Percentiles rank a stretch among this genome's conserved stretches.
phyloP scores from a whole-genome alignment of 2,113 vertebrate species.

The Cyprinodon variegatus region DNA sequence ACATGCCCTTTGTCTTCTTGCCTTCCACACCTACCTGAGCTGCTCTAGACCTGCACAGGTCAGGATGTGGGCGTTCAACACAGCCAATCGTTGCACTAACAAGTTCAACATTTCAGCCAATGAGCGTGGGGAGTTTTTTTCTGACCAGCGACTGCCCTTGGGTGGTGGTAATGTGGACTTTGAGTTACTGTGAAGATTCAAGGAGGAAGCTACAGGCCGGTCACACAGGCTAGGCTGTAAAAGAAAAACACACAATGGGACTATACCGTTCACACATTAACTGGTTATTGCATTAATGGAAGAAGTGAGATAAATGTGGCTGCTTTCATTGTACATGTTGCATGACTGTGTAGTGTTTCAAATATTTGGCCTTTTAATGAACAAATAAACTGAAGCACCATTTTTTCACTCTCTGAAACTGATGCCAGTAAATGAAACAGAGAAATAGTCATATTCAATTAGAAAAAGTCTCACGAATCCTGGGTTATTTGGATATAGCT shows the following conservation, averaged over 20 bases:
- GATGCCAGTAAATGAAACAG: no score
- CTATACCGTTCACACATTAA: conserved; percentile 13
- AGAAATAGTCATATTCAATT: no score
- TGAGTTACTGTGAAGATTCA: conserved; percentile 52
- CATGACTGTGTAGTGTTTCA: neutral
- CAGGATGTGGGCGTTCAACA: conserved; percentile 16
- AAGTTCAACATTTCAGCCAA: conserved; percentile 23
- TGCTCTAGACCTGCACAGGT: conserved; percentile 38
- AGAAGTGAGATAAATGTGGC: neutral
- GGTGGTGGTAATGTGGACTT: conserved; percentile 62
- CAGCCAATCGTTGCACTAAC: conserved; percentile 58
- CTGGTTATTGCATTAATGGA: neutral
- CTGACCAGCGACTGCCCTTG: conserved; percentile 49
- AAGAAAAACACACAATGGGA: neutral
- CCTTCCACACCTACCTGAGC: conserved; percentile 63
- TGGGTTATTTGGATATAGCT: no score
- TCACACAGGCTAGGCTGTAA: conserved; percentile 3
- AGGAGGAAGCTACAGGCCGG: conserved; percentile 39
- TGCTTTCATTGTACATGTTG: neutral
- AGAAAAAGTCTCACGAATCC: no score
- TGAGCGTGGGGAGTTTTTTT: conserved; percentile 12
- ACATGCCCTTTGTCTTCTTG: conserved; percentile 70
- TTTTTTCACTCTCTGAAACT: neutral
- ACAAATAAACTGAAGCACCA: neutral
- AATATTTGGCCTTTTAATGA: conserved; percentile 3